These are phyloP conservation scores for Pipistrellus pipistrellus DNA, from an alignment of 2,797 vertebrate genomes.

Conservation along the genomic window DNA sequence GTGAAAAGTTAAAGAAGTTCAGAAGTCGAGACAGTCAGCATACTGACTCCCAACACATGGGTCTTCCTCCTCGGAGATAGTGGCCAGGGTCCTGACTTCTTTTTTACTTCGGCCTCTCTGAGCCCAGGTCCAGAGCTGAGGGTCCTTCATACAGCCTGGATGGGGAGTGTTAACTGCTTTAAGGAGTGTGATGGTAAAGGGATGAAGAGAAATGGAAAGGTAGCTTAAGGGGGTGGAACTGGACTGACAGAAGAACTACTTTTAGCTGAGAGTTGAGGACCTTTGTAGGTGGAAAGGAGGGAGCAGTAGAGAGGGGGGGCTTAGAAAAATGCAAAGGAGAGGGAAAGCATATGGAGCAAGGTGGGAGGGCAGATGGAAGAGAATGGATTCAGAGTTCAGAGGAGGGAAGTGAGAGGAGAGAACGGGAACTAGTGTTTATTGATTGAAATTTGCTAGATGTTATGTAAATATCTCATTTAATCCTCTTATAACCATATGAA, in stretches of 20 bases:
- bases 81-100: background rate
- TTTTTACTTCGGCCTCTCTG: background rate
- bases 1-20: background rate
- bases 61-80: background rate
- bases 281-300: background rate
- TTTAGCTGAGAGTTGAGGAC: background rate
- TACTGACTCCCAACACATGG: background rate
- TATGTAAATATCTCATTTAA: conserved; percentile 14
- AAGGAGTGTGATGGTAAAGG: background rate
- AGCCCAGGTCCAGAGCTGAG: background rate
- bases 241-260: background rate
- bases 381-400: background rate
- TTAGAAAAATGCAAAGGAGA: conserved; percentile 45
- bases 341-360: background rate
- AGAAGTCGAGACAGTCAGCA: background rate
- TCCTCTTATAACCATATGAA: background rate
- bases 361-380: background rate
- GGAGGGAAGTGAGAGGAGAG: background rate
- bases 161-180: background rate
- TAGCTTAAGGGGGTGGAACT: background rate
- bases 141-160: background rate
- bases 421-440: background rate
- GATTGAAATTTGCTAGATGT: background rate
- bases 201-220: conserved; percentile 29
- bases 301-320: background rate